phyloP scores from a whole-genome alignment of 2,888 invertebrate species.

The Acronicta leporina region DNA sequence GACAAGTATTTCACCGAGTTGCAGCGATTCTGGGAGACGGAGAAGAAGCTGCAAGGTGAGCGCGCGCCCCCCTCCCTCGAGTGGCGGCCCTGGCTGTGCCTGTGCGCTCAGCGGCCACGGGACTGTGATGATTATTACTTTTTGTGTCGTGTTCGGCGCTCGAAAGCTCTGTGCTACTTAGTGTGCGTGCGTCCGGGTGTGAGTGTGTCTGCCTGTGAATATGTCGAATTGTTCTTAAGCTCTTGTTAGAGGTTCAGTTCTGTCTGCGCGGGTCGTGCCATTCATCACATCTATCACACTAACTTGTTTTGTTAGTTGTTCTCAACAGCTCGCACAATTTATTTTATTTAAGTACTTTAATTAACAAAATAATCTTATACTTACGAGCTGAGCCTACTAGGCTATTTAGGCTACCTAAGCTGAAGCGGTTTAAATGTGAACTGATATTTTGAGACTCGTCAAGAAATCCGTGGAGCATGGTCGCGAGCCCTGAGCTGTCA shows the following conservation, averaged over 20 bases:
- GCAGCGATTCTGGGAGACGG: conserved; percentile 98
- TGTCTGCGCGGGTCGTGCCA: conserved; percentile 19
- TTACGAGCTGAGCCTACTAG: too few species aligned
- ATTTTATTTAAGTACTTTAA: background rate
- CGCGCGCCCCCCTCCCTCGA: conserved; percentile 47
- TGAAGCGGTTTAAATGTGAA: too few species aligned
- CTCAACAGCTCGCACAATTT: conserved; percentile 2
- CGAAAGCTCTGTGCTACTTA: conserved; percentile 61
- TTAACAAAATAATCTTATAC: too few species aligned
- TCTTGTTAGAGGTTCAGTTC: conserved; percentile 38
- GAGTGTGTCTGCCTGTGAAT: conserved; percentile 51
- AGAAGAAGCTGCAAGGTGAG: conserved; percentile 98
- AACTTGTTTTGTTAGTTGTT: conserved; percentile 1
- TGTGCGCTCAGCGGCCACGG: conserved; percentile 43
- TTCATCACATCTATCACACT: background rate
- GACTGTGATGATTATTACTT: conserved; percentile 63
- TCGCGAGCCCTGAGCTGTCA: too few species aligned
- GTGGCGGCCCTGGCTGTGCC: conserved; percentile 42
- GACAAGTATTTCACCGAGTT: conserved; percentile 99
- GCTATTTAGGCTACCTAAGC: too few species aligned
- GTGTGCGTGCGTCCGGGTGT: conserved; percentile 46
- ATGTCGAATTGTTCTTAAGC: conserved; percentile 48
- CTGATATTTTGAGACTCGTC: too few species aligned
- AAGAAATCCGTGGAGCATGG: too few species aligned
- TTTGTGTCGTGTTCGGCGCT: conserved; percentile 65